Base-by-base conservation (phyloP, 2,888 invertebrate genomes). In the Cosmia trapezina region DNA sequence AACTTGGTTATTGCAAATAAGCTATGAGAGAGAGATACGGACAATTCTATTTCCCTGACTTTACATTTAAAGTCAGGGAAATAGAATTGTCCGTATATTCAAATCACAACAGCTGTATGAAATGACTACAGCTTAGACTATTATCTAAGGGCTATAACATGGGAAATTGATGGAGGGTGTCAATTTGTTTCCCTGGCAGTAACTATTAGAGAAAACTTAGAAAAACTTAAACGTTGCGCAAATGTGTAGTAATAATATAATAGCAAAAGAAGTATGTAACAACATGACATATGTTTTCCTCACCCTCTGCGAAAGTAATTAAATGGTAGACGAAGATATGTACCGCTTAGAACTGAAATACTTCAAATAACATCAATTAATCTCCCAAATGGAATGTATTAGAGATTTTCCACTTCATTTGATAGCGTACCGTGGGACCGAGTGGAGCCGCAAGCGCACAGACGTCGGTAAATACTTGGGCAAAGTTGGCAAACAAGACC, bases 401-500 rank as follows among this genome's bases (percentile, higher is more conserved):
- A 62, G 54, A 62, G 69, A 54, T 63, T 45, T 73, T 78, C 79
- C 63, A 70, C 59, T 78, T 70, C 73, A 83, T 73, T 83, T 70
- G 59, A 53, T 56, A 54, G 17, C 33, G 66, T 63, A 62, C 53
- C 66, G 51, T 28, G 37, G 51, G 33, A 49, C 56, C 60, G 43
- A 63, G 6, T 49, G 63, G 33, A 61, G 56, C 80, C 83, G 54
- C 73, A 47, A 65, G 68, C 73, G 60, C 72, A 71, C 61, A 51
- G 51, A 5, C 51, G 54, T 62, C 51, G 12, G 73, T 51, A 57
- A 83, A 78, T 83, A 83, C 83, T 83, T 83, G 63, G 12, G 37
- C 43, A 11, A 70, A 83, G 69, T 70, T 83, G 22, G 56, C 63
- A 69, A 78, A 78, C 59, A 60, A 51, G 57, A 61, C 62, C 51